Conservation (phyloP, 1,140 invertebrate genomes). For the Anthonomus grandis region DNA sequence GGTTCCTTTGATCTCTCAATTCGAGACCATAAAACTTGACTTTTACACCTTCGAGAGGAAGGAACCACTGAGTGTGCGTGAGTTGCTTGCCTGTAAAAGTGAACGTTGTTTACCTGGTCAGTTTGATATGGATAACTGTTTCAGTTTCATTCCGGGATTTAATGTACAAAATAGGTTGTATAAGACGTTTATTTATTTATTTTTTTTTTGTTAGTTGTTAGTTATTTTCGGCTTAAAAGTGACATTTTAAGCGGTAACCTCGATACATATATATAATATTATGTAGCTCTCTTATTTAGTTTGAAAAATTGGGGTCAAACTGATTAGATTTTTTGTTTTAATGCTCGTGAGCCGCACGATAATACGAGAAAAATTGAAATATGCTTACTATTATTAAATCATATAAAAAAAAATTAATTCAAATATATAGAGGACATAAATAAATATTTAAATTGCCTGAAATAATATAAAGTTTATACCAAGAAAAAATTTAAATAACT, state of each 20-base stretch:
- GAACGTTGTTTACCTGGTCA: constrained; percentile 37
- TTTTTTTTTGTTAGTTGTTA: constrained; percentile 4
- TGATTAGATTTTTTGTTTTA: constrained; percentile 38
- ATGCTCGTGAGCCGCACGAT: constrained; percentile 1
- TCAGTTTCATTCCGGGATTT: constrained; percentile 24
- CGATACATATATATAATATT: too few species aligned
- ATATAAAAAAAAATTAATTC: too few species aligned
- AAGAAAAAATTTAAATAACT: too few species aligned
- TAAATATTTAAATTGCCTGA: too few species aligned
- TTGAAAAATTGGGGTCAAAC: constrained; percentile 31
- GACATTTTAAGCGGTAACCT: too few species aligned
- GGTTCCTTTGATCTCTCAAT: constrained; percentile 34
- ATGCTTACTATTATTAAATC: too few species aligned
- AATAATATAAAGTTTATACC: too few species aligned
- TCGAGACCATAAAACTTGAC: neutral
- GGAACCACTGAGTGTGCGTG: constrained; percentile 11
- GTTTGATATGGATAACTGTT: constrained; percentile 33
- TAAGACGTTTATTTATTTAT: neutral
- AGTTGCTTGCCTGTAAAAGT: constrained; percentile 30
- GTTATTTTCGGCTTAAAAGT: too few species aligned
- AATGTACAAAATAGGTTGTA: constrained; percentile 30
- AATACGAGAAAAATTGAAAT: constrained; percentile 9
- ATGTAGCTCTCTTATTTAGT: constrained; percentile 3
- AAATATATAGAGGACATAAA: too few species aligned
- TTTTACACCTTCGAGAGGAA: neutral